A percentile compares a stretch with the other conserved stretches of the same genome.
These are phyloP conservation scores for Harpegnathos saltator DNA, from an alignment of 1,140 invertebrate genomes.

Conservation along the genomic window DNA sequence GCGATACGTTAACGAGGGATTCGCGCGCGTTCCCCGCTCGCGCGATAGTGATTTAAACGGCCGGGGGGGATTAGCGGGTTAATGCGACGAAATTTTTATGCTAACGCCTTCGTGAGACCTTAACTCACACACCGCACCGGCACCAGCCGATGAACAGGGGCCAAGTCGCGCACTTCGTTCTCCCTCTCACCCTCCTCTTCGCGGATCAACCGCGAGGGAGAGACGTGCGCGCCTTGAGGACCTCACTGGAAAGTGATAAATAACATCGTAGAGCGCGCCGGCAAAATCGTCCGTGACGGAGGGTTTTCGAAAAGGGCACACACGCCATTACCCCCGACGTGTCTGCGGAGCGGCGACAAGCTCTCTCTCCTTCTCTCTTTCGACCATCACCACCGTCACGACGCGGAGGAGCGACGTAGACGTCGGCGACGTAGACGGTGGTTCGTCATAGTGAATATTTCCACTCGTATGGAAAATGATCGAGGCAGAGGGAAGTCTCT, in stretches of 20 bases:
- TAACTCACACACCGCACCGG: conserved; percentile 23
- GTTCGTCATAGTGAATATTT: conserved; percentile 74
- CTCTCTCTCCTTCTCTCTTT: conserved; percentile 66
- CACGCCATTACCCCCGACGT: conserved; percentile 82
- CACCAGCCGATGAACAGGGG: conserved; percentile 50
- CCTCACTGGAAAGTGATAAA: conserved; percentile 79
- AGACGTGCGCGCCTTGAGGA: conserved; percentile 46
- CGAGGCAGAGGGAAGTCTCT: conserved; percentile 50
- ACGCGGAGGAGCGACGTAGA: conserved; percentile 12
- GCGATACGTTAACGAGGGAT: conserved; percentile 42
- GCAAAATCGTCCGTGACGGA: conserved; percentile 82
- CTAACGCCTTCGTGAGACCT: conserved; percentile 57
- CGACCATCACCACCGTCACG: neutral
- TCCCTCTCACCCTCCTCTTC: conserved; percentile 13
- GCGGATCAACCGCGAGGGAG: conserved; percentile 16
- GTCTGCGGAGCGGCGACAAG: conserved; percentile 71
- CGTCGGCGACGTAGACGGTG: conserved; percentile 33
- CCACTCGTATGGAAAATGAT: conserved; percentile 67
- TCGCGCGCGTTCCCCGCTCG: neutral
- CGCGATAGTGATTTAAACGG: conserved; percentile 41
- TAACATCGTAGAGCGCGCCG: conserved; percentile 76
- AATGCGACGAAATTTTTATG: conserved; percentile 45
- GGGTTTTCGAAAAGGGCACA: conserved; percentile 79
- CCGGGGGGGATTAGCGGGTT: conserved; percentile 20
- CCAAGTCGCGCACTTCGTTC: conserved; percentile 42